Evolutionary conservation across 2,888 invertebrate species (phyloP).

Genomic region (Chalcosyrphus nemorum): DNA sequence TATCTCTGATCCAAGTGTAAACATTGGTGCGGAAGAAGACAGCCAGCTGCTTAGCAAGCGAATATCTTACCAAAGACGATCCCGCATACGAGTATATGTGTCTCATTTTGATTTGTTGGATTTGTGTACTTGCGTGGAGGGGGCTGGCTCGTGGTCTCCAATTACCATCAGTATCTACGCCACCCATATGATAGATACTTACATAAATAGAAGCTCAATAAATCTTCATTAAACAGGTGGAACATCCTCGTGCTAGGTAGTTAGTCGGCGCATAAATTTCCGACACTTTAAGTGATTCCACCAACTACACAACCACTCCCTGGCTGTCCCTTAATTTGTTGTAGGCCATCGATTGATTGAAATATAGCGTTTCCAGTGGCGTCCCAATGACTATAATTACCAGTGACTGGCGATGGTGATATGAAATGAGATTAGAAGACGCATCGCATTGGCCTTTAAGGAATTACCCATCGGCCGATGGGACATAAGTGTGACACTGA

Average conservation of each 20-base stretch:
- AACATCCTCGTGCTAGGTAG: constrained; percentile 12
- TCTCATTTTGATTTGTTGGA: background rate
- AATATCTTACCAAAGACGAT: constrained; percentile 4
- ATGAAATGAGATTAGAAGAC: constrained; percentile 34
- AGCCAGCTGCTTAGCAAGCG: constrained; percentile 15
- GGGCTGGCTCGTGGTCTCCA: no score
- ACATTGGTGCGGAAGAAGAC: constrained; percentile 34
- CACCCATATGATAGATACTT: background rate
- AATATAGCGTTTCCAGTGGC: constrained; percentile 46
- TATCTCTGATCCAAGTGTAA: constrained; percentile 35
- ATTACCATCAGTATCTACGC: constrained; percentile 18
- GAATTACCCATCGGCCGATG: background rate
- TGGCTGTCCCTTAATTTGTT: constrained; percentile 26
- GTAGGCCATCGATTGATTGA: constrained; percentile 48
- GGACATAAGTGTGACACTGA: constrained; percentile 31
- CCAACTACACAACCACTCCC: constrained; percentile 38
- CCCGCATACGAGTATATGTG: background rate
- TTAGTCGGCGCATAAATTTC: constrained; percentile 13
- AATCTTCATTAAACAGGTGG: constrained; percentile 52
- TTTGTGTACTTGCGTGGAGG: background rate
- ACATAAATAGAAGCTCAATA: constrained; percentile 10
- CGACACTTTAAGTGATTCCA: constrained; percentile 20
- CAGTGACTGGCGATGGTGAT: constrained; percentile 42
- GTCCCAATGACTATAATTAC: constrained; percentile 51
- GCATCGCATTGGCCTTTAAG: constrained; percentile 27